A percentile compares a stretch with the other conserved stretches of the same genome.
These are phyloP conservation scores for Drosophila histrio DNA, from an alignment of 2,888 invertebrate species.

Conservation along the genomic window DNA sequence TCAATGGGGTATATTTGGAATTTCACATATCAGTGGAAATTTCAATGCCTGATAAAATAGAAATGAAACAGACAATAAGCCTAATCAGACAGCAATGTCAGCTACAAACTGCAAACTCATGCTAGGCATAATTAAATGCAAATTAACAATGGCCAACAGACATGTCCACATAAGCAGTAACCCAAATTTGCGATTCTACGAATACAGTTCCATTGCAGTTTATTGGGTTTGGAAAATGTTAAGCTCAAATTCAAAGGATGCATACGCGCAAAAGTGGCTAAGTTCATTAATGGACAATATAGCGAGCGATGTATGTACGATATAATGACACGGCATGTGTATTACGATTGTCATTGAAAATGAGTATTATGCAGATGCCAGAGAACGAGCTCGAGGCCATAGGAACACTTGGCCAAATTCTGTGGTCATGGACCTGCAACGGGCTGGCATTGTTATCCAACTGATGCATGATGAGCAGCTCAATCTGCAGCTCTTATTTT, in stretches of 20 bases:
- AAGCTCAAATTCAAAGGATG: background rate
- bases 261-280: constrained; percentile 4
- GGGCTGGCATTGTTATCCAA: background rate
- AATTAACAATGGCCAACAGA: constrained; percentile 40
- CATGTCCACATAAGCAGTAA: constrained; percentile 5
- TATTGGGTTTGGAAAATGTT: background rate
- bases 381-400: background rate
- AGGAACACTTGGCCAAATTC: background rate
- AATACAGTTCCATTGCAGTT: background rate
- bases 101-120: constrained; percentile 86
- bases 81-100: constrained; percentile 90
- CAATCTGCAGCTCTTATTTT: constrained; percentile 15
- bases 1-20: constrained; percentile 1
- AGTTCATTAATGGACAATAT: constrained; percentile 24
- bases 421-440: background rate
- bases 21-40: constrained; percentile 85
- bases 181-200: background rate
- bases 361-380: constrained; percentile 11
- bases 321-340: constrained; percentile 33
- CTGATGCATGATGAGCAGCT: constrained; percentile 22
- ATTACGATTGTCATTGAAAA: constrained; percentile 31
- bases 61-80: constrained; percentile 87
- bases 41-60: constrained; percentile 88
- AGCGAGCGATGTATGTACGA: background rate
- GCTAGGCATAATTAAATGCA: constrained; percentile 59